Evolutionary conservation across 2,113 vertebrate genomes (phyloP).

Genomic region (Sphaerodactylus townsendi): DNA sequence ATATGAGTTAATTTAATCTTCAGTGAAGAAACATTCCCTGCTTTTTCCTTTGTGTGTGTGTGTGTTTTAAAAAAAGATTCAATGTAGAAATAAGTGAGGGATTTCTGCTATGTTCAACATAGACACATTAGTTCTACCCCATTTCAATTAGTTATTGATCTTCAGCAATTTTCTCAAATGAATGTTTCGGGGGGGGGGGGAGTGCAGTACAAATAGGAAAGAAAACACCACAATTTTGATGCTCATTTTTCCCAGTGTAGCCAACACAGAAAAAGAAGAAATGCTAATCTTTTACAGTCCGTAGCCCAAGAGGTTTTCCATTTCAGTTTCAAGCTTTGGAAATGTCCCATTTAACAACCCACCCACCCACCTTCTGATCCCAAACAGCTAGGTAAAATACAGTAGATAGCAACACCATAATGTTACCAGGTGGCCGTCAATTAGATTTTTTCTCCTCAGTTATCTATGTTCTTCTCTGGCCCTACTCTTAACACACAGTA

Average conservation of each 20-base stretch:
- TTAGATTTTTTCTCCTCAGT: not conserved
- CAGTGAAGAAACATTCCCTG: not conserved
- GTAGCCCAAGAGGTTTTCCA: not conserved
- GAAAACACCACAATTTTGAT: conserved; percentile 18
- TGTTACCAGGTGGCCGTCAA: not conserved
- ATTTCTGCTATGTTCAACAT: conserved; percentile 49
- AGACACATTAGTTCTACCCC: conserved; percentile 22
- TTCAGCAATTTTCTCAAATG: conserved; percentile 32
- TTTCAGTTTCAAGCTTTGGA: not conserved
- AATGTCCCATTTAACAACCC: not conserved
- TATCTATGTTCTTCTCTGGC: not conserved
- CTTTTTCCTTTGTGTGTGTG: not conserved
- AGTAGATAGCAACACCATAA: not conserved
- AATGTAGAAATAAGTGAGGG: not conserved
- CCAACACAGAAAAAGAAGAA: not conserved
- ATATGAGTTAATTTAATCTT: not conserved
- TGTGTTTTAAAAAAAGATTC: not conserved
- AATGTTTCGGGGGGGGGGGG: conserved; percentile 21
- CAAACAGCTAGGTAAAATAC: not conserved
- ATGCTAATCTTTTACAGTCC: not conserved
- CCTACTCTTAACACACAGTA: not conserved
- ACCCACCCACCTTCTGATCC: conserved; percentile 1
- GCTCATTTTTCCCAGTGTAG: conserved; percentile 3
- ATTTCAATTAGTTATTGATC: conserved; percentile 60
- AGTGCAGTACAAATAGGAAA: conserved; percentile 35